phyloP scores from a whole-genome alignment of 2,888 invertebrate genomes.

The Cephus spinipes region DNA sequence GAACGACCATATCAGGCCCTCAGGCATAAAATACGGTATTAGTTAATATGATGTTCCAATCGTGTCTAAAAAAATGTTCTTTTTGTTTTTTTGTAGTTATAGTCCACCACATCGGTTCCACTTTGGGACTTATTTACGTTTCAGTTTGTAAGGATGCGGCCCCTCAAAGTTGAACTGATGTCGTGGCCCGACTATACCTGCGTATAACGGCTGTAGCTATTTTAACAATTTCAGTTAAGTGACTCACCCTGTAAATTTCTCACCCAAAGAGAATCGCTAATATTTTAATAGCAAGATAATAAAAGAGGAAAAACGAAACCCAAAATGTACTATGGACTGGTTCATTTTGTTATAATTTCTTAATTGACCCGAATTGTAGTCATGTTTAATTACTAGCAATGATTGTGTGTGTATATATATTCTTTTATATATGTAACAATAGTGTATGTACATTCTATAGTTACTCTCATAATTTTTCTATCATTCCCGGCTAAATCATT shows the following conservation, averaged over 20 bases:
- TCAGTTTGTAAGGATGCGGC: too few relatives aligned
- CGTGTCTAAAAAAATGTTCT: neutral
- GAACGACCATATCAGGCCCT: neutral
- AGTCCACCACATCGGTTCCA: too few relatives aligned
- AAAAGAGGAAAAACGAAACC: neutral
- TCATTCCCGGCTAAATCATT: too few relatives aligned
- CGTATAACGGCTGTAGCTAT: neutral
- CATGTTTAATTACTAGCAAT: neutral
- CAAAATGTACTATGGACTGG: neutral
- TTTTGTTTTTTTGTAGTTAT: neutral
- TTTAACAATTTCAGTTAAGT: neutral
- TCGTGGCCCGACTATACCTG: too few relatives aligned
- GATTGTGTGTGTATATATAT: neutral
- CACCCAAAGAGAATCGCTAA: conserved; percentile 40
- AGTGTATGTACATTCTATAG: neutral
- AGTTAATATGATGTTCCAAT: neutral
- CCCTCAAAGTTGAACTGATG: too few relatives aligned
- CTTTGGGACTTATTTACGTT: too few relatives aligned
- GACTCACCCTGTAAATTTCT: conserved; percentile 30
- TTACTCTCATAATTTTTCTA: too few relatives aligned
- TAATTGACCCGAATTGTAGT: neutral
- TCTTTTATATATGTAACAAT: neutral
- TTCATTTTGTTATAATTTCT: neutral
- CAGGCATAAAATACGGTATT: neutral
- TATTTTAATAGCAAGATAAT: conserved; percentile 33